phyloP scores from a whole-genome alignment of 2,888 invertebrate species.

The Caenorhabditis sinica region DNA sequence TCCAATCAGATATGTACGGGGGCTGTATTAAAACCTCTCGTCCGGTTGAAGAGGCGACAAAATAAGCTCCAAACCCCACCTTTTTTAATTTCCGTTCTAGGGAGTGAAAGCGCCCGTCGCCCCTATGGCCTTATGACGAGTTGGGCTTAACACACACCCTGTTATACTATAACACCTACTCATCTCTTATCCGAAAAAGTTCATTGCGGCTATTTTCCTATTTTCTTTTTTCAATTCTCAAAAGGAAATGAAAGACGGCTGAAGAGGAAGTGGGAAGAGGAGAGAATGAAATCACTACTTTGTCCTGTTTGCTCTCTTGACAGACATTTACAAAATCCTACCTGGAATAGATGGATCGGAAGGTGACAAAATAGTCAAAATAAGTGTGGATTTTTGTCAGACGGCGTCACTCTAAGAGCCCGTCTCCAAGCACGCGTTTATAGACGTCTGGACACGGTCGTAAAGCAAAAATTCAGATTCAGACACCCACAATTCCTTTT shows the following conservation, averaged over 20 bases:
- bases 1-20: constrained; percentile 10
- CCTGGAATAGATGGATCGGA: constrained; percentile 20
- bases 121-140: constrained; percentile 46
- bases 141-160: constrained; percentile 5
- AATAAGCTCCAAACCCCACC: constrained; percentile 52
- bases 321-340: constrained; percentile 25
- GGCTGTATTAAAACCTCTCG: constrained; percentile 36
- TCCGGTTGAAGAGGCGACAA: constrained; percentile 11
- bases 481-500: constrained; percentile 49
- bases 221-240: neutral
- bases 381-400: constrained; percentile 33
- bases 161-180: constrained; percentile 54
- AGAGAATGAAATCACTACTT: constrained; percentile 46
- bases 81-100: constrained; percentile 67
- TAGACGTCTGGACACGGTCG: constrained; percentile 38
- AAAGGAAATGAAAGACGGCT: constrained; percentile 36
- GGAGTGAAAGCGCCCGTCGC: constrained; percentile 3
- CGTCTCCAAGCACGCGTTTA: constrained; percentile 17
- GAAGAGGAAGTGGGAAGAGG: constrained; percentile 34
- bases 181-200: constrained; percentile 43
- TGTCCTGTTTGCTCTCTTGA: constrained; percentile 11
- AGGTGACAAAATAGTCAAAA: constrained; percentile 19
- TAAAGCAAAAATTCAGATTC: constrained; percentile 37
- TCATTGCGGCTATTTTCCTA: constrained; percentile 24
- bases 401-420: neutral